These are phyloP conservation scores for Dusona sp. DNA, from an alignment of 2,888 invertebrate species.

Conservation along the genomic window DNA sequence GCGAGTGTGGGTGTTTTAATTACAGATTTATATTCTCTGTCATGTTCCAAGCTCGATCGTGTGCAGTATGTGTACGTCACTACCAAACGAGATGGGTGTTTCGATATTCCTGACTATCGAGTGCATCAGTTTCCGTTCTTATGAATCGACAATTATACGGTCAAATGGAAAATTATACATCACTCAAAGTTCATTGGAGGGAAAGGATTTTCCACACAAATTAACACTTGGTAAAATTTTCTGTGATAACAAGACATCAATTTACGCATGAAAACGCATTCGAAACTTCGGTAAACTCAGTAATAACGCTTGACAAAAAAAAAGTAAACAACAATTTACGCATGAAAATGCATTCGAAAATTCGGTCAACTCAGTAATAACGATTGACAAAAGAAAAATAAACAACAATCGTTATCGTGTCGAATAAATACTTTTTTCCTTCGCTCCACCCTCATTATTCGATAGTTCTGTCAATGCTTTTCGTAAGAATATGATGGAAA, in stretches of 20 bases:
- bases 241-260: not conserved
- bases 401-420: not conserved
- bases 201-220: constrained; percentile 4
- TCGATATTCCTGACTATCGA: constrained; percentile 62
- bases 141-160: constrained; percentile 56
- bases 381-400: not conserved
- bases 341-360: not conserved
- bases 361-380: not conserved
- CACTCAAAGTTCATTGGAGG: constrained; percentile 1
- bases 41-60: constrained; percentile 34
- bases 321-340: constrained; percentile 11
- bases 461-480: constrained; percentile 25
- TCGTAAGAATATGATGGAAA: constrained; percentile 19
- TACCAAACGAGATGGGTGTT: constrained; percentile 49
- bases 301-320: not conserved
- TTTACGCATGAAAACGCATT: constrained; percentile 14
- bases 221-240: not conserved
- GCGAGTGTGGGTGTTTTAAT: not conserved
- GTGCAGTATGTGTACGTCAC: constrained; percentile 63
- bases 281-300: not conserved
- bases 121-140: constrained; percentile 59
- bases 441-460: not conserved
- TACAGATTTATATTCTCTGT: constrained; percentile 15
- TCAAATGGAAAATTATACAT: constrained; percentile 35
- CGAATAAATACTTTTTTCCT: constrained; percentile 26